Evolutionary conservation across 64 coral and sea anemone species (phyloP), one percentile per base, ranked within the genome.

Genomic region (Platygyra sinensis): DNA sequence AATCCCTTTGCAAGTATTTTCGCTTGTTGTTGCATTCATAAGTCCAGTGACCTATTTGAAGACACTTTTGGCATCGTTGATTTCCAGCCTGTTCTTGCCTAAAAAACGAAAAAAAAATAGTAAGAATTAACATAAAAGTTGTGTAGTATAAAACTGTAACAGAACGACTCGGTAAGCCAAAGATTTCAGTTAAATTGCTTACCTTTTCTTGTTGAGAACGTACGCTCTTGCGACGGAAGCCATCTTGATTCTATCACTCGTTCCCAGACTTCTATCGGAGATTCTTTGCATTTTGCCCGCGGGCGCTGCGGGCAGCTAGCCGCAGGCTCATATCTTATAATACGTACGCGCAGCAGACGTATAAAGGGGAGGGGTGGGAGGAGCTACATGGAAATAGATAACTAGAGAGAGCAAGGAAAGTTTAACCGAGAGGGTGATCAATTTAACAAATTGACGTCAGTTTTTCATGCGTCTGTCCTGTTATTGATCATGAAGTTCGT

Each of bases 11-110:
- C n/a, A 99, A 74, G 51, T 99, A 99, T 52, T 99, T 99, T 8
- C 97, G 87, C 73, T 99, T 96, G 80, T 99, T 99, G 22, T 76
- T 93, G 20, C 97, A 99, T 62, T 99, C 94, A 61, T 99, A 99
- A 3, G 97, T 99, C 97, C 97, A 99, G 52, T 99, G 97, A 54
- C 97, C 97, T 13, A 94, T 65, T 74, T 99, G 94, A 22, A 99
- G 62, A 79, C 97, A 99, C 75, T 96, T 99, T 18, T 99, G 97
- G 22, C 97, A 99, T 86, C 82, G 93, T 80, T 93, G 91, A 69
- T 99, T 95, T 30, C 91, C 93, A 22, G 97, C 94, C 80, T 99
- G 94, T 57, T 92, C 73, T 79, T 95, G 89, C 42, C 97, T 99
- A 39, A 2, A 13, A 87, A 65, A 90, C 16, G 27, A 30, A 85